Percentiles rank a stretch among this genome's conserved stretches.
phyloP scores from a whole-genome alignment of 2,888 invertebrate species.

The Operophtera brumata region DNA sequence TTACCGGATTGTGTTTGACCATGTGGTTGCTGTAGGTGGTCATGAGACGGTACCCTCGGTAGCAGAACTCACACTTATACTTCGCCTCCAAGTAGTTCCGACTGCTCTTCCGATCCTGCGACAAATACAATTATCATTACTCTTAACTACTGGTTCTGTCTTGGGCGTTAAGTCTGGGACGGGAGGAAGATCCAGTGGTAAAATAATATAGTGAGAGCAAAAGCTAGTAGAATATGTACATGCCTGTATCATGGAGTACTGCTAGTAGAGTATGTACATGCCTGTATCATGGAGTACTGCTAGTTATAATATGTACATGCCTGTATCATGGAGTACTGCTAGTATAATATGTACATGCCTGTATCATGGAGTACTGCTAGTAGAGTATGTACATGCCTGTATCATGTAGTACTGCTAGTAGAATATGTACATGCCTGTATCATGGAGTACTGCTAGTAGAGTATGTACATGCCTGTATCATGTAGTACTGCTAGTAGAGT shows the following conservation, averaged over 20 bases:
- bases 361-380: not conserved
- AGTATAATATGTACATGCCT: no score
- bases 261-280: not conserved
- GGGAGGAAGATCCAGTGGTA: no score
- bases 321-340: not conserved
- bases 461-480: not conserved
- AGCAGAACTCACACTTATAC: constrained; percentile 64
- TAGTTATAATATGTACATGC: not conserved
- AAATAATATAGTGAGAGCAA: no score
- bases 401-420: constrained; percentile 64
- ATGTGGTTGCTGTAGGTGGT: constrained; percentile 64
- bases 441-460: no score
- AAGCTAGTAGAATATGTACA: no score
- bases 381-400: constrained; percentile 25
- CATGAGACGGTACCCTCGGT: constrained; percentile 57
- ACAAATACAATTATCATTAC: no score
- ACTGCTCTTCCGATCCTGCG: constrained; percentile 42
- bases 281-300: not conserved
- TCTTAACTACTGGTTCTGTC: no score
- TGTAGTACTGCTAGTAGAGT: not conserved
- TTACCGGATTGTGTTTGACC: constrained; percentile 71
- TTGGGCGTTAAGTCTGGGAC: no score
- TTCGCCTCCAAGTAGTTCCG: constrained; percentile 63
- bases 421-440: no score
- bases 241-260: no score